Conservation (phyloP, 1,140 invertebrate species). For the Macrocentrus cingulum region DNA sequence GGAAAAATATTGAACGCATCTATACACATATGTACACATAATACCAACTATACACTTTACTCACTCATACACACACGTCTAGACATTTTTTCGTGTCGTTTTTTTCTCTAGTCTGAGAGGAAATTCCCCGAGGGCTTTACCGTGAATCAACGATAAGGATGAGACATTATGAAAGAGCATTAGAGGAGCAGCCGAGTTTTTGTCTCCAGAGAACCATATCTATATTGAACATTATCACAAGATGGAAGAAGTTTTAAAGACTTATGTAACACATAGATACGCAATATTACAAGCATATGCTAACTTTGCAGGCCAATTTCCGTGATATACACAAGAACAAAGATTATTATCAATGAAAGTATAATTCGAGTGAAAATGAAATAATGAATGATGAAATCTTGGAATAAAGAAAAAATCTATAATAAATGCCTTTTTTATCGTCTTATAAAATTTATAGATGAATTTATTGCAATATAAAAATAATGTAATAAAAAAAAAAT, state of each 20-base stretch:
- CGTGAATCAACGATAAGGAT: conserved; percentile 6
- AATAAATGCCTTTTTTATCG: too few species aligned
- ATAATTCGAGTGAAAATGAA: not conserved
- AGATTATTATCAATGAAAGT: not conserved
- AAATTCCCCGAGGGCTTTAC: not conserved
- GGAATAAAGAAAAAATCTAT: not conserved
- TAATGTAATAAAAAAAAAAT: too few species aligned
- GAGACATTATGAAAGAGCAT: conserved; percentile 11
- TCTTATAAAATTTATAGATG: too few species aligned
- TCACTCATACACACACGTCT: too few species aligned
- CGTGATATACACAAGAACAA: not conserved
- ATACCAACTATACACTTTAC: not conserved
- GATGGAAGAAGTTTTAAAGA: conserved; percentile 15
- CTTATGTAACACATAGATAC: conserved; percentile 5
- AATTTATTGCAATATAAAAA: too few species aligned
- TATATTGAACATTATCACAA: conserved; percentile 14
- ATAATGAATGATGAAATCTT: not conserved
- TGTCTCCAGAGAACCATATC: not conserved
- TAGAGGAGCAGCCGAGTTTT: conserved; percentile 7
- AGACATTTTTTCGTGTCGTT: too few species aligned
- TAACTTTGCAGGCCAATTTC: conserved; percentile 2
- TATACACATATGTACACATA: conserved; percentile 13
- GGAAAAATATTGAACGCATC: conserved; percentile 13
- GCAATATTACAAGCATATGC: not conserved
- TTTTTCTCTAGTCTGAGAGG: not conserved